Evolutionary conservation across 2,888 invertebrate species (phyloP).

Genomic region (Phasia obesa): DNA sequence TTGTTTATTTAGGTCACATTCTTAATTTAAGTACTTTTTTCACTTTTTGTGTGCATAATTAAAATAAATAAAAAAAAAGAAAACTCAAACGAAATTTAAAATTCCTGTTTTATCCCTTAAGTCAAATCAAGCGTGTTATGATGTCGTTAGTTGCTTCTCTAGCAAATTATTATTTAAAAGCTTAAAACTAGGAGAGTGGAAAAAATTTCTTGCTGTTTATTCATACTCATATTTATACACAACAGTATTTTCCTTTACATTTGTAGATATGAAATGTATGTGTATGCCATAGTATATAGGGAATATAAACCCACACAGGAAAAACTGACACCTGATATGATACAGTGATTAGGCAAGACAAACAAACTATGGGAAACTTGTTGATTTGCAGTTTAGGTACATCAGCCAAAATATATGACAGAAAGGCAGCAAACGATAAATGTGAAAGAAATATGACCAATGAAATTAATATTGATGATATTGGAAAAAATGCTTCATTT

Average conservation of each 20-base stretch:
- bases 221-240: neutral
- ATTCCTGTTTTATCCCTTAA: conserved; percentile 52
- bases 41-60: too few relatives aligned
- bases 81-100: conserved; percentile 11
- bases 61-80: neutral
- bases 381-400: conserved; percentile 9
- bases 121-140: conserved; percentile 73
- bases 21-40: conserved; percentile 31
- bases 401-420: neutral
- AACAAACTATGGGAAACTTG: conserved; percentile 1
- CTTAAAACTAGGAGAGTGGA: neutral
- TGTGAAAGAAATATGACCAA: neutral
- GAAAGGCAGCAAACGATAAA: neutral
- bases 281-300: neutral
- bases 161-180: neutral
- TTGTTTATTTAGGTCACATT: conserved; percentile 37
- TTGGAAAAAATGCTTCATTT: neutral
- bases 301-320: neutral
- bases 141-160: conserved; percentile 73
- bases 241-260: neutral
- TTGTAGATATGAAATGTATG: neutral
- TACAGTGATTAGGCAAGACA: conserved; percentile 16
- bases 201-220: neutral
- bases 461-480: neutral
- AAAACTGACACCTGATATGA: conserved; percentile 12